phyloP scores from a whole-genome alignment of 2,113 vertebrate species.

The Salvelinus alpinus region DNA sequence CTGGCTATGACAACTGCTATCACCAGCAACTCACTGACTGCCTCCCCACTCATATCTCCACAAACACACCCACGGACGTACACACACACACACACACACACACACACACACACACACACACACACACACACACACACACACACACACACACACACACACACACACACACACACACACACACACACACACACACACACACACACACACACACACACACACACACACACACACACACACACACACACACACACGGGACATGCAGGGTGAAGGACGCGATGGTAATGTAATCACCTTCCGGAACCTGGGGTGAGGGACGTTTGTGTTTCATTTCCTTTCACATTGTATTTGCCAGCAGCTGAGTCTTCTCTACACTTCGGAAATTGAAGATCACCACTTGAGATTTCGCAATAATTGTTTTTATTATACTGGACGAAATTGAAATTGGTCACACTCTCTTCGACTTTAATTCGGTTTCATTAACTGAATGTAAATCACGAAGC shows the following conservation, averaged over 20 bases:
- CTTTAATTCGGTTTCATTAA: constrained; percentile 34
- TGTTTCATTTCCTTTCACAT: constrained; percentile 66
- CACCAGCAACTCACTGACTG: constrained; percentile 62
- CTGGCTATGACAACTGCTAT: constrained; percentile 63
- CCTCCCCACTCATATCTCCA: constrained; percentile 34
- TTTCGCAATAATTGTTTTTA: constrained; percentile 44
- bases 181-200: not conserved
- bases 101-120: not conserved
- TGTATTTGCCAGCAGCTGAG: constrained; percentile 39
- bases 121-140: not conserved
- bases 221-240: not conserved
- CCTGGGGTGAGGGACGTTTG: constrained; percentile 54
- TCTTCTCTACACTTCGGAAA: constrained; percentile 55
- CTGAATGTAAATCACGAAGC: constrained; percentile 23
- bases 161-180: not conserved
- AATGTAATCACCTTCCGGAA: constrained; percentile 27
- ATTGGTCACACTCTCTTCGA: constrained; percentile 22
- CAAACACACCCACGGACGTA: constrained; percentile 7
- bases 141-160: not conserved
- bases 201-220: not conserved
- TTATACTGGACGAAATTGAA: constrained; percentile 18
- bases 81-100: not conserved
- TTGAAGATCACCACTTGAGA: constrained; percentile 49
- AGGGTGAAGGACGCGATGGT: constrained; percentile 13
- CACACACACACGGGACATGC: constrained; percentile 15